A percentile compares a stretch with the other conserved stretches of the same genome.
Evolutionary conservation across 2,888 invertebrate species (phyloP).

Genomic region (Heteropelma amictum): DNA sequence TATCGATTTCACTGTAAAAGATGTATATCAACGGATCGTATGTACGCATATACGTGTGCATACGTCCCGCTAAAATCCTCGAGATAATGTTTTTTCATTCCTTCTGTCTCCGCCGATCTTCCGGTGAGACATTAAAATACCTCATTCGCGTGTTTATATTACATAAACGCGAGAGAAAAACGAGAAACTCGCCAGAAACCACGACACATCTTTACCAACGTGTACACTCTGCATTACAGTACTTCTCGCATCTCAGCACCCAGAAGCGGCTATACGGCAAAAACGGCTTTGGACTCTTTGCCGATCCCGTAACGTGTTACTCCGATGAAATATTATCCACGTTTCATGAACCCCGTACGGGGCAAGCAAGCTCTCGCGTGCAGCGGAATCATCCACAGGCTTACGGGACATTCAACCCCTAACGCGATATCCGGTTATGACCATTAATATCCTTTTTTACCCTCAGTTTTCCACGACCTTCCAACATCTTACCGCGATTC

Average conservation of each 20-base stretch:
- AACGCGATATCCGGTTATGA: background rate
- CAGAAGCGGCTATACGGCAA: conserved; percentile 22
- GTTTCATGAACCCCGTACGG: conserved; percentile 30
- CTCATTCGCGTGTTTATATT: conserved; percentile 36
- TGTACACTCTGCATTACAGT: conserved; percentile 27
- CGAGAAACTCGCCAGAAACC: conserved; percentile 12
- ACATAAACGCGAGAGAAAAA: background rate
- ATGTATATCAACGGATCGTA: conserved; percentile 1
- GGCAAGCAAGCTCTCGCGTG: conserved; percentile 20
- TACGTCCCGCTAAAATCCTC: conserved; percentile 9
- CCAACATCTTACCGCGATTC: too few relatives aligned
- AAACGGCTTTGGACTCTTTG: conserved; percentile 18
- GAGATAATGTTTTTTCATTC: conserved; percentile 7
- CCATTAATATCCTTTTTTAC: too few relatives aligned
- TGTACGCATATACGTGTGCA: too few relatives aligned
- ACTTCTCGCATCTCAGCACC: conserved; percentile 18
- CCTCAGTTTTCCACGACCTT: too few relatives aligned
- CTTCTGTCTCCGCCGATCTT: background rate
- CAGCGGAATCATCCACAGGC: background rate
- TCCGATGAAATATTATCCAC: conserved; percentile 47
- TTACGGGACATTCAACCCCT: background rate
- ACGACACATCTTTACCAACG: conserved; percentile 27
- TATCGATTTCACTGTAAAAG: conserved; percentile 23
- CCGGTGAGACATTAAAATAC: conserved; percentile 17
- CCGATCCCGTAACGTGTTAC: conserved; percentile 53